These are phyloP conservation scores for Meda fulgida DNA, from an alignment of 2,797 vertebrate species.

Conservation along the genomic window DNA sequence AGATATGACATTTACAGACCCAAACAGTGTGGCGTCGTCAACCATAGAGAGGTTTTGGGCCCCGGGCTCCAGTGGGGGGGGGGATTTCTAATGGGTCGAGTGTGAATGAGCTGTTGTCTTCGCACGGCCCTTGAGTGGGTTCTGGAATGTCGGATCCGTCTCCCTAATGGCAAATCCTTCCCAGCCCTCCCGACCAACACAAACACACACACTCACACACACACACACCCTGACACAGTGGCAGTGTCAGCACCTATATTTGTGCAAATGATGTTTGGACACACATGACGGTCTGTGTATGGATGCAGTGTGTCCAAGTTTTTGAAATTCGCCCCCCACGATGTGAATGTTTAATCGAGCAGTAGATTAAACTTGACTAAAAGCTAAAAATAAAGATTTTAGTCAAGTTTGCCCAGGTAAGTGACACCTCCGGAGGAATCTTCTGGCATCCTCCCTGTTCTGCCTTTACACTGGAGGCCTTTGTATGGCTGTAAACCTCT, in stretches of 20 bases:
- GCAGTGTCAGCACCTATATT: slow-evolving; percentile 3
- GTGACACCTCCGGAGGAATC: slow-evolving; percentile 62
- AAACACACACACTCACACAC: slow-evolving; percentile 24
- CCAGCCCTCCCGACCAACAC: slow-evolving; percentile 27
- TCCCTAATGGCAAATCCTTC: slow-evolving; percentile 46
- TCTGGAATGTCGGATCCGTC: slow-evolving; percentile 72
- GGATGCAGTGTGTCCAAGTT: not conserved
- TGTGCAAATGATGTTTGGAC: slow-evolving; percentile 10
- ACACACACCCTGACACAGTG: slow-evolving; percentile 17
- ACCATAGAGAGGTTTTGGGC: slow-evolving; percentile 36
- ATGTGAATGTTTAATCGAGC: slow-evolving; percentile 33
- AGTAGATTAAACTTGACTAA: no score
- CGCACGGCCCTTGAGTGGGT: slow-evolving; percentile 69
- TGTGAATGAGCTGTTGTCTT: slow-evolving; percentile 75
- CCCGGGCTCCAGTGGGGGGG: slow-evolving; percentile 23
- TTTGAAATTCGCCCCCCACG: not conserved
- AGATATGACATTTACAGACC: slow-evolving; percentile 21
- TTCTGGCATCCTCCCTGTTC: slow-evolving; percentile 63
- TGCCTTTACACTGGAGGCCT: slow-evolving; percentile 52
- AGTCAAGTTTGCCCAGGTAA: not conserved
- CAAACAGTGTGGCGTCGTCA: slow-evolving; percentile 21
- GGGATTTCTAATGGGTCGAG: slow-evolving; percentile 64
- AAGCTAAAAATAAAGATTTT: not conserved
- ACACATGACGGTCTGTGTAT: not conserved
- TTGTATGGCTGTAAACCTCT: slow-evolving; percentile 30